A percentile compares a stretch with the other conserved stretches of the same genome.
These are phyloP conservation scores for Nudaria mundana DNA, from an alignment of 2,888 invertebrate species.

Conservation along the genomic window DNA sequence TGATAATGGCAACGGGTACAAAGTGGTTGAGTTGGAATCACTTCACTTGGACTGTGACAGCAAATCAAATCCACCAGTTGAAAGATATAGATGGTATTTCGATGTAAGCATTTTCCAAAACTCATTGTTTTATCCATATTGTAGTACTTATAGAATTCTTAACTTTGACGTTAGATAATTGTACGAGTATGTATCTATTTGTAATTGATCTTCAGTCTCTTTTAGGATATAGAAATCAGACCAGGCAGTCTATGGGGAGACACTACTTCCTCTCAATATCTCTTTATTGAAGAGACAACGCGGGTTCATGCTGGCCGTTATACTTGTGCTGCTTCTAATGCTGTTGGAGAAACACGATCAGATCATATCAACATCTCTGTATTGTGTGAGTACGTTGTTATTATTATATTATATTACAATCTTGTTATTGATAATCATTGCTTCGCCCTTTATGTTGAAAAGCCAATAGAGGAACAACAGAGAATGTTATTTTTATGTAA, in stretches of 20 bases:
- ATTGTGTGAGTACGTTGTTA: slow-evolving; percentile 68
- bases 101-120: slow-evolving; percentile 67
- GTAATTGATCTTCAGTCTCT: not conserved
- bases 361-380: slow-evolving; percentile 59
- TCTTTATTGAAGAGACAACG: slow-evolving; percentile 57
- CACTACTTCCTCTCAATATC: slow-evolving; percentile 39
- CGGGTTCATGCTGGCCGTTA: slow-evolving; percentile 61
- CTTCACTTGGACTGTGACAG: slow-evolving; percentile 67
- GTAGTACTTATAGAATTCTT: no score
- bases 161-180: no score
- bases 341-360: slow-evolving; percentile 60
- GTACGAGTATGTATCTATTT: no score
- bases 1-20: slow-evolving; percentile 53
- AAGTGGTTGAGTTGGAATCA: slow-evolving; percentile 66
- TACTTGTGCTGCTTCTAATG: slow-evolving; percentile 63
- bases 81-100: slow-evolving; percentile 65
- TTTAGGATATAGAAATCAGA: slow-evolving; percentile 60
- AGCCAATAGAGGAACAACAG: no score
- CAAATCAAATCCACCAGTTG: slow-evolving; percentile 70
- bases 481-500: no score
- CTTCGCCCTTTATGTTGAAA: no score
- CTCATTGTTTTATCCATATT: no score
- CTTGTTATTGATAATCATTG: no score
- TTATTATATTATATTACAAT: no score
- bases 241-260: slow-evolving; percentile 60